phyloP scores from a whole-genome alignment of 2,888 invertebrate genomes.

The Augochlorella aurata region DNA sequence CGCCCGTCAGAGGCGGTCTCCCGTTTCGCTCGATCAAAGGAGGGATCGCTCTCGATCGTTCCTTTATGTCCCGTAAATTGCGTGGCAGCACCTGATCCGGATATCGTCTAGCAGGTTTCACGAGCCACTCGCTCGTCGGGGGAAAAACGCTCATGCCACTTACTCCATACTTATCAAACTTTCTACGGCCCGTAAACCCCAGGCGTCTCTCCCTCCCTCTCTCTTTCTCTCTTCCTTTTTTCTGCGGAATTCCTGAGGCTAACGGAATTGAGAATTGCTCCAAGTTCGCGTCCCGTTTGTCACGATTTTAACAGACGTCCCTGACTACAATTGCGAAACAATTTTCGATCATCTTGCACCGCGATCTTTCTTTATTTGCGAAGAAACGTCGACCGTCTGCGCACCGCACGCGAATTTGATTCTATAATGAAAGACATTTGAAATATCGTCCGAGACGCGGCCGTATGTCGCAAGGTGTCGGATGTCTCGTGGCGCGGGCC shows the following conservation, averaged over 20 bases:
- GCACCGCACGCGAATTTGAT: too few relatives aligned
- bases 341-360: too few relatives aligned
- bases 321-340: neutral
- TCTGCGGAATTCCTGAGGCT: neutral
- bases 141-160: constrained; percentile 2
- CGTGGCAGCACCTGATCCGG: constrained; percentile 45
- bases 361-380: too few relatives aligned
- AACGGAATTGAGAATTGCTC: neutral
- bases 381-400: too few relatives aligned
- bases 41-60: constrained; percentile 39
- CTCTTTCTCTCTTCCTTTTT: neutral
- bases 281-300: neutral
- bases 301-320: neutral
- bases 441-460: too few relatives aligned
- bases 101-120: constrained; percentile 48
- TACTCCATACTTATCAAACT: constrained; percentile 33
- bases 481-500: too few relatives aligned
- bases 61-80: constrained; percentile 52
- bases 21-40: constrained; percentile 49
- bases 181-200: constrained; percentile 25
- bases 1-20: constrained; percentile 23
- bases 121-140: constrained; percentile 11
- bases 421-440: too few relatives aligned
- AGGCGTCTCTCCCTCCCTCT: neutral
- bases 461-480: too few relatives aligned